These are phyloP conservation scores for Trinorchestia longiramus DNA, from an alignment of 1,140 invertebrate species.

Conservation along the genomic window DNA sequence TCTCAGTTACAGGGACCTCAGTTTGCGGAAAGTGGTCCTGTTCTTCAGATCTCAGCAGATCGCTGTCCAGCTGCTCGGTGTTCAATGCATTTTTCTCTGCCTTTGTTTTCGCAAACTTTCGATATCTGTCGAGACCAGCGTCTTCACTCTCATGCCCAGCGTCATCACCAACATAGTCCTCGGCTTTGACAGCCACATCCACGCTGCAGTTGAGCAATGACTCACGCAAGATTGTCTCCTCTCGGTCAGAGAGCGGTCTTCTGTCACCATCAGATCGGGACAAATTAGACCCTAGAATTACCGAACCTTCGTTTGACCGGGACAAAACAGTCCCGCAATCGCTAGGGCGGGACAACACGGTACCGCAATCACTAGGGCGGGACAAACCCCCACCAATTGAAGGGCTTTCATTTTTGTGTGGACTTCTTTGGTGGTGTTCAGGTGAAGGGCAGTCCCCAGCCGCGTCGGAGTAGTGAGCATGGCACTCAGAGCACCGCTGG, in stretches of 20 bases:
- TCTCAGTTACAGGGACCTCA: not conserved
- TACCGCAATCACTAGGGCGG: not conserved
- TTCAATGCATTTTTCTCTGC: conserved; percentile 26
- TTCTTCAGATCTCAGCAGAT: not conserved
- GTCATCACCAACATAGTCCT: not conserved
- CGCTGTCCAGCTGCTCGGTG: not conserved
- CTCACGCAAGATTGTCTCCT: not conserved
- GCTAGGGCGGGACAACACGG: not conserved
- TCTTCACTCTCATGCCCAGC: not conserved
- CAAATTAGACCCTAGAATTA: not conserved
- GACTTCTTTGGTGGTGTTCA: not conserved
- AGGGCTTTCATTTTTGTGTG: not conserved
- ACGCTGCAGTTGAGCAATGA: conserved; percentile 25
- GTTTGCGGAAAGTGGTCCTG: not conserved
- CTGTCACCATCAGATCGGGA: not conserved
- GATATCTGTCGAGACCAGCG: not conserved
- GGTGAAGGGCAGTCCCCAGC: not conserved
- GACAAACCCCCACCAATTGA: not conserved
- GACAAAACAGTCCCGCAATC: not conserved
- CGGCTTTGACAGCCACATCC: conserved; percentile 20
- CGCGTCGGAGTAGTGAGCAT: conserved; percentile 10
- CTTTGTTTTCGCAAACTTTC: not conserved
- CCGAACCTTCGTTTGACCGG: not conserved
- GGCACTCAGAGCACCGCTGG: not conserved
- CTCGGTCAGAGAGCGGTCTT: not conserved